Conservation (phyloP, 1,140 invertebrate species). For the Hetaerina americana region DNA sequence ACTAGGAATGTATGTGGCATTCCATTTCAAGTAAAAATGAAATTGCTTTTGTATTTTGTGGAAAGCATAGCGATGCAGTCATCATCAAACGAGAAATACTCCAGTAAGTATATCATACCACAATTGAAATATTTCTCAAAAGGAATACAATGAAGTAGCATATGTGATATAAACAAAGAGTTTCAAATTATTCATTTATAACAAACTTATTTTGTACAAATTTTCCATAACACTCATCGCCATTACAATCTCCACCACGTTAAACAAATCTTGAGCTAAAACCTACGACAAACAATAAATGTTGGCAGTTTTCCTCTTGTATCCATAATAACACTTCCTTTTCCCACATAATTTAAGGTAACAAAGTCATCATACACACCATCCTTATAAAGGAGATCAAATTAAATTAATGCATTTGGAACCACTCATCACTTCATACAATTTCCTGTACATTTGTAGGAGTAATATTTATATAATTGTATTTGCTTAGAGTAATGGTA, state of each 20-base stretch:
- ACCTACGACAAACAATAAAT: no score
- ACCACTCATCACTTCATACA: background rate
- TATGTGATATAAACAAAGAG: no score
- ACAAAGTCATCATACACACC: background rate
- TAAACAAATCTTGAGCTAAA: no score
- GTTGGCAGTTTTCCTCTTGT: no score
- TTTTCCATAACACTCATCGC: background rate
- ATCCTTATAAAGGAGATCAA: background rate
- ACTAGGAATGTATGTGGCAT: no score
- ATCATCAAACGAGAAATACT: no score
- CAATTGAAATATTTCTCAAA: background rate
- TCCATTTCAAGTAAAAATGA: no score
- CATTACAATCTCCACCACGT: background rate
- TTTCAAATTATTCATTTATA: background rate
- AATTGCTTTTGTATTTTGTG: no score
- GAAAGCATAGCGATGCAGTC: no score
- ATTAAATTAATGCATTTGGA: background rate
- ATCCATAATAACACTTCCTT: background rate
- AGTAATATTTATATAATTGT: no score
- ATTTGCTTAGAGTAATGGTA: no score
- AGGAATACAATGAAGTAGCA: background rate
- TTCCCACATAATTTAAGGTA: background rate
- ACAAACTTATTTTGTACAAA: background rate
- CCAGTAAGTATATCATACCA: background rate
- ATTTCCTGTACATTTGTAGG: background rate